A percentile compares a stretch with the other conserved stretches of the same genome.
These are phyloP conservation scores for Eurosta solidaginis DNA, from an alignment of 1,140 invertebrate species.

Conservation along the genomic window DNA sequence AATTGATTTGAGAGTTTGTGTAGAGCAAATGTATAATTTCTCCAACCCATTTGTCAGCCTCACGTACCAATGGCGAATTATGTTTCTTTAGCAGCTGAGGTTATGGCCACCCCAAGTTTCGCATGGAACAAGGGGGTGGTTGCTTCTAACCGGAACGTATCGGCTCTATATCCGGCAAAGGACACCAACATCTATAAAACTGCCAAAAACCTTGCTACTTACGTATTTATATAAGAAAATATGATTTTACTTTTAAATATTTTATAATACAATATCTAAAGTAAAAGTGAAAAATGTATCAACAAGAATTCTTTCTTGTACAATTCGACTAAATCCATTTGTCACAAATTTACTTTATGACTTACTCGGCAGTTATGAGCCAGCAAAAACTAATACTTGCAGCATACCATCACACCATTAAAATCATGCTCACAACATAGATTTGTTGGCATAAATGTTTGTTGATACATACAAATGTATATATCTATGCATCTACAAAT, in stretches of 20 bases:
- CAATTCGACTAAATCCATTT: conserved; percentile 23
- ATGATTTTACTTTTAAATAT: neutral
- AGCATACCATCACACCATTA: no score
- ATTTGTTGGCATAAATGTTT: no score
- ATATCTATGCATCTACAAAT: neutral
- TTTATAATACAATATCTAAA: neutral
- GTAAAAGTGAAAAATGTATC: neutral
- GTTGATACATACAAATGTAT: neutral
- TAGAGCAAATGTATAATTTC: no score
- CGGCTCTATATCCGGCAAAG: no score
- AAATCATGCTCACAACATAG: no score
- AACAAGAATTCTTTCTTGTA: neutral
- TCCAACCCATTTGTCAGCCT: no score
- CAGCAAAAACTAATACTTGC: neutral
- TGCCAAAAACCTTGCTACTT: neutral
- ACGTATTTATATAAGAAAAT: neutral
- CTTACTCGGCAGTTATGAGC: neutral
- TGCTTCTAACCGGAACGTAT: no score
- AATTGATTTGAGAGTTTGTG: no score
- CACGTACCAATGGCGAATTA: no score
- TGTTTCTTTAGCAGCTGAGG: no score
- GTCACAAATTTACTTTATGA: conserved; percentile 26
- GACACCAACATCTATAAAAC: neutral
- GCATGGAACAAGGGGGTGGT: no score
- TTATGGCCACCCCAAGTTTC: no score